Conservation (phyloP, 2,113 vertebrate genomes). For the Caranx melampygus region DNA sequence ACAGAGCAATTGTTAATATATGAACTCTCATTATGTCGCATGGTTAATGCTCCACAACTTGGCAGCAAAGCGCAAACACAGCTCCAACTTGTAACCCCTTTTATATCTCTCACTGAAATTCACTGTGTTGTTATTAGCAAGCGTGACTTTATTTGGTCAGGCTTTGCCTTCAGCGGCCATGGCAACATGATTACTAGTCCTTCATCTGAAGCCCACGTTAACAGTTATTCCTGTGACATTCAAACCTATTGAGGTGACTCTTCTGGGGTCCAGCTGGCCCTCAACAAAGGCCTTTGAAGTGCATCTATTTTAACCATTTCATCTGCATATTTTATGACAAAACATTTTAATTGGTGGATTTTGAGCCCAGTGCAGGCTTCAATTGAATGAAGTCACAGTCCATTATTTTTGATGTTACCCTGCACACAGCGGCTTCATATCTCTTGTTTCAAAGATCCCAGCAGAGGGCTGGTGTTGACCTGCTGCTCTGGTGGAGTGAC, state of each 20-base stretch:
- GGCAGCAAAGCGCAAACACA: background rate
- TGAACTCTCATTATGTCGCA: too few relatives aligned
- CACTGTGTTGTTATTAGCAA: background rate
- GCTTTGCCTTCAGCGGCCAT: slow-evolving; percentile 18
- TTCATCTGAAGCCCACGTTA: slow-evolving; percentile 61
- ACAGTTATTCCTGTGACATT: slow-evolving; percentile 68
- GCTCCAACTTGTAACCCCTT: background rate
- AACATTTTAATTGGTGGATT: slow-evolving; percentile 81
- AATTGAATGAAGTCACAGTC: slow-evolving; percentile 70
- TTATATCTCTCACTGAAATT: slow-evolving; percentile 1
- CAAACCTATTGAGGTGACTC: slow-evolving; percentile 68
- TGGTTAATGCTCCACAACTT: background rate
- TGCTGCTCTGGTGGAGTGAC: slow-evolving; percentile 77
- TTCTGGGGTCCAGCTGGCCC: slow-evolving; percentile 66
- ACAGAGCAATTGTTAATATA: background rate
- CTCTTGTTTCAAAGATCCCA: slow-evolving; percentile 73
- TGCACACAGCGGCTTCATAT: slow-evolving; percentile 66
- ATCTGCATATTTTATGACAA: slow-evolving; percentile 81
- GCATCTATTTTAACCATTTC: slow-evolving; percentile 79
- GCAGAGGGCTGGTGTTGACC: slow-evolving; percentile 78
- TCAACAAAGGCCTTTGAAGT: slow-evolving; percentile 77
- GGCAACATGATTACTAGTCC: slow-evolving; percentile 41
- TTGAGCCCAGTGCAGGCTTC: slow-evolving; percentile 69
- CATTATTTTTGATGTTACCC: slow-evolving; percentile 76
- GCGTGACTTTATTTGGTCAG: slow-evolving; percentile 38